Evolutionary conservation across 92 coral and sea anemone genomes (phyloP).

Genomic region (Blastomussa wellsi): DNA sequence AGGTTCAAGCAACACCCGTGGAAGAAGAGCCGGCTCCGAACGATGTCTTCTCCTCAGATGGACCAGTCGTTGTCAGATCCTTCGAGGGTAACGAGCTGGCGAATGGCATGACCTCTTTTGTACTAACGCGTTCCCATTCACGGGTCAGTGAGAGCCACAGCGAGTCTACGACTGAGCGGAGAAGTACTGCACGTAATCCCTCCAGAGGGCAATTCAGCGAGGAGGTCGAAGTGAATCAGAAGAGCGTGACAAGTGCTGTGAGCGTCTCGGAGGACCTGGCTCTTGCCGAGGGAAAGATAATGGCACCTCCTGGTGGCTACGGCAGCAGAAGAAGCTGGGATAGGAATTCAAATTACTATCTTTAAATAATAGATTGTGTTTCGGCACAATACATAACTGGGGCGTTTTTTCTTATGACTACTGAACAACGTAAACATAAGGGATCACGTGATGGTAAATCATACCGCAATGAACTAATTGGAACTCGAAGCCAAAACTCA

Average conservation of each 20-base stretch:
- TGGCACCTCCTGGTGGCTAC: slow-evolving; percentile 7
- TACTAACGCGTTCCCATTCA: slow-evolving; percentile 14
- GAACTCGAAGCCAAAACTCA: neutral
- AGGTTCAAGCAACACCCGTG: slow-evolving; percentile 33
- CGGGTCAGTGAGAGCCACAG: slow-evolving; percentile 28
- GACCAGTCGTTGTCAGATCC: slow-evolving; percentile 27
- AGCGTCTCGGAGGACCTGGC: slow-evolving; percentile 47
- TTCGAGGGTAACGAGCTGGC: slow-evolving; percentile 11
- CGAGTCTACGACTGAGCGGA: slow-evolving; percentile 10
- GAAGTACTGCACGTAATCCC: slow-evolving; percentile 5
- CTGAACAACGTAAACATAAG: neutral
- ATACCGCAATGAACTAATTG: neutral
- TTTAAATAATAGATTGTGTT: neutral
- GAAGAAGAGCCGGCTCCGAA: slow-evolving; percentile 23
- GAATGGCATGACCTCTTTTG: slow-evolving; percentile 27
- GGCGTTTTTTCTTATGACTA: neutral
- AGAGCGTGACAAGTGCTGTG: slow-evolving; percentile 17
- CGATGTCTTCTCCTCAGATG: slow-evolving; percentile 25
- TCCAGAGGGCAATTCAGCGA: slow-evolving; percentile 5
- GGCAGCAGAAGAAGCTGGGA: slow-evolving; percentile 26
- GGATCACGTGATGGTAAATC: neutral
- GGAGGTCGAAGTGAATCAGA: slow-evolving; percentile 28
- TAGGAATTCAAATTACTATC: slow-evolving; percentile 28
- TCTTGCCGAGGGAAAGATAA: slow-evolving; percentile 32
- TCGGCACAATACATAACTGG: neutral